Base-by-base conservation (phyloP, 2,888 invertebrate genomes). In the Drosophila yooni region DNA sequence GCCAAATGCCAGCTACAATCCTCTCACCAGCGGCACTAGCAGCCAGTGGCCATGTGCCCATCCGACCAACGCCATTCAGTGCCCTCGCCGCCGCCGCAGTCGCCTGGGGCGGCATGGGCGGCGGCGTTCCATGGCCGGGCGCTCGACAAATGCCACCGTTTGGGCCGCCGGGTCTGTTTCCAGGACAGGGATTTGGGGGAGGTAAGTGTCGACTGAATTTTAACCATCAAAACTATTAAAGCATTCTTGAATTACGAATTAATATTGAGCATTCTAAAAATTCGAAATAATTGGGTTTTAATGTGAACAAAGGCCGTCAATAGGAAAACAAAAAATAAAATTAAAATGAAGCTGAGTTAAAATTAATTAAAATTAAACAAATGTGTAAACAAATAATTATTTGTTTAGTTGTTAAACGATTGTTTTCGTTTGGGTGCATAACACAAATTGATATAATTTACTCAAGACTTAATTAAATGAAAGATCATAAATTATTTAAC, bases 31-130 rank as follows among this genome's bases (percentile, higher is more conserved):
- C 93, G 38, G 91, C 93, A 34, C 76, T 93, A 64, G 91, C 93
- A 93, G 86, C 93, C 81, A 88, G 82, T 40, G 93, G 92, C 40
- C 94, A 94, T 89, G 95, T 95, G 38, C 96, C 96, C 29, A 96
- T 97, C 73, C 93, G 96, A 82, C 96, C 96, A 76, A 96, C 96
- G 70, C 96, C 96, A 27, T 96, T 96, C 93, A 96, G 96, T 90
- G 95, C 96, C 27, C 90, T 96, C 65, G 96, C 96, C 70, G 96
- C 96, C 71, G 96, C 96, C 62, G 95, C 95, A 18, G 95, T 95
- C 1, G 95, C 95, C 91, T 94, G 94, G 84, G 94, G 95, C 54
- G 94, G 96, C 62, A 94, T 95, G 75, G 94, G 94, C 25, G 94
- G 94, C 36, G 94, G 94, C 43, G 94, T 94, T 48, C 94, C 94